Conservation (phyloP, 2,888 invertebrate species). For the Anoplius nigerrimus region DNA sequence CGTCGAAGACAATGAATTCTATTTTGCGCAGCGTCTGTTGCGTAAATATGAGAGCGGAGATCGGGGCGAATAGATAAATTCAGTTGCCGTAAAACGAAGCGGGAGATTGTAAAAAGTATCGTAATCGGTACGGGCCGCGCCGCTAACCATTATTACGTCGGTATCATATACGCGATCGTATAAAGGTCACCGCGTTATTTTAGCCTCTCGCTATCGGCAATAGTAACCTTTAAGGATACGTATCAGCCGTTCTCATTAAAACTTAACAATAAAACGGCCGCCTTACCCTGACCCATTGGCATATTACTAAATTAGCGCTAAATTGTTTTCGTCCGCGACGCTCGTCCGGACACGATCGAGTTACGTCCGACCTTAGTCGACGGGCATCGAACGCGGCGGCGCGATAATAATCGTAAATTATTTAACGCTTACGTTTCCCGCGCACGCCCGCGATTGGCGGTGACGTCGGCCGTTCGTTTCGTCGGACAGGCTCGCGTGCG, state of each 20-base stretch:
- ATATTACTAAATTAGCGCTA: slow-evolving; percentile 38
- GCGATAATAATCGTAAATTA: no score
- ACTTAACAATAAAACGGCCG: slow-evolving; percentile 58
- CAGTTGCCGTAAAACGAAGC: slow-evolving; percentile 23
- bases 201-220: slow-evolving; percentile 48
- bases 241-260: slow-evolving; percentile 57
- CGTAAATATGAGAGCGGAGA: slow-evolving; percentile 46
- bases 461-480: no score
- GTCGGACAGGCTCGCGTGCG: no score
- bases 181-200: slow-evolving; percentile 53
- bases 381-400: no score
- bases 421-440: no score
- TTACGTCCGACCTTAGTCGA: not conserved
- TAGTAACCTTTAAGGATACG: slow-evolving; percentile 50
- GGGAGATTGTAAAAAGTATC: slow-evolving; percentile 28
- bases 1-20: slow-evolving; percentile 42
- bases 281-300: slow-evolving; percentile 44
- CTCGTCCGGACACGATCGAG: slow-evolving; percentile 7
- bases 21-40: slow-evolving; percentile 37
- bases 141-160: slow-evolving; percentile 38
- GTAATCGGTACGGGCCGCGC: slow-evolving; percentile 38
- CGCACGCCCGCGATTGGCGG: no score
- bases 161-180: slow-evolving; percentile 48
- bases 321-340: slow-evolving; percentile 13
- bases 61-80: slow-evolving; percentile 44